These are phyloP conservation scores for Oceanodroma leucorhoa DNA, from an alignment of 2,797 vertebrate species.

Conservation along the genomic window DNA sequence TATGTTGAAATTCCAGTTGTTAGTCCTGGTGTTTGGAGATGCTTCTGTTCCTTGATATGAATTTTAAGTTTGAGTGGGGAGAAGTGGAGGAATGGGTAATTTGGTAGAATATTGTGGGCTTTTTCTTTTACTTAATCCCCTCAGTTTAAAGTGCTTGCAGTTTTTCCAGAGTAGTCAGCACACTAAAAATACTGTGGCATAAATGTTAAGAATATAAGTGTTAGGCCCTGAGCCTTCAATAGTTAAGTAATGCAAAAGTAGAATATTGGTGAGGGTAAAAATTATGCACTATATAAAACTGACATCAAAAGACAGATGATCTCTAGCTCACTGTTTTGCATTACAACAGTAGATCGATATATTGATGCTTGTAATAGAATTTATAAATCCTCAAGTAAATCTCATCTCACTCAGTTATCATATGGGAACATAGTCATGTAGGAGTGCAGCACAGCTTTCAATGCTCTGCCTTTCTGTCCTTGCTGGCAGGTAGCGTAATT, in stretches of 20 bases:
- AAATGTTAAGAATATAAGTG: neutral
- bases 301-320: neutral
- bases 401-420: neutral
- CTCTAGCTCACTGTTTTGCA: neutral
- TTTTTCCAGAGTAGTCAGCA: neutral
- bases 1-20: neutral
- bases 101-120: rapidly evolving
- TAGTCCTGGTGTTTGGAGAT: neutral
- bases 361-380: neutral
- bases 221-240: neutral
- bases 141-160: neutral
- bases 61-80: neutral
- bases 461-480: neutral
- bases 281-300: neutral
- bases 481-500: neutral
- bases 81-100: neutral
- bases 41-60: neutral
- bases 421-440: rapidly evolving
- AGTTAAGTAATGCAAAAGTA: neutral
- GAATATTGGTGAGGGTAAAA: neutral
- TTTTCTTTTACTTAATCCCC: neutral
- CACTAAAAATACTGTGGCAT: neutral
- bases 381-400: neutral
- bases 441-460: neutral
- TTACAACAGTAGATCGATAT: neutral